Evolutionary conservation across 2,888 invertebrate species (phyloP), one percentile per base, ranked within the genome.

Genomic region (Drosophila neotestacea): DNA sequence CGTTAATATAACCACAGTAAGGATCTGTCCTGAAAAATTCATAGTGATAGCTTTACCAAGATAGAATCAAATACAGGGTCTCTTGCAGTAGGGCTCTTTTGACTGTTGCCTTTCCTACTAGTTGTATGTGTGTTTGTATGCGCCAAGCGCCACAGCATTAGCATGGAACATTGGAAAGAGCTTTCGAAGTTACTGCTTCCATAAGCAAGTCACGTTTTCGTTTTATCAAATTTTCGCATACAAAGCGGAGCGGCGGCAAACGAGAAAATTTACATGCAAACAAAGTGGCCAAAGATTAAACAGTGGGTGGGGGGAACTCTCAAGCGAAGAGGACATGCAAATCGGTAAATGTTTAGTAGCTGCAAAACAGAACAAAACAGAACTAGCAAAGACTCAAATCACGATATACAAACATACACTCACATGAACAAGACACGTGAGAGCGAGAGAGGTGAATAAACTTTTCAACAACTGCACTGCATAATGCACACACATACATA

Each of bases 191-290:
- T 22, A 22, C 10, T 67, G 50, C 59, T 78, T 88, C 67, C 58
- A 73, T 68, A 86, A 76, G 78, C 89, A 84, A 89, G 89, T 88
- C 88, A 89, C 88, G 88, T 88, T 89, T 88, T 80, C 56, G 84
- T 77, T 88, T 85, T 85, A 87, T 81, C 81, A 83, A 88, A 89
- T 88, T 88, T 84, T 88, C 78, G 76, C 78, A 87, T 83, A 75
- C 80, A 85, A 79, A 79, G 69, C 73, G 59, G 44, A 74, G 60
- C 66, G 55, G 73, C 55, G 47, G 63, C 48, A 48, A 63, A 55
- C 70, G 70, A 80, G 73, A 78, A 82, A 79, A 85, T 87, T 82
- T 85, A 82, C 82, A 85, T 84, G 79, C 77, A 81, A 78, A 80
- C 67, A 77, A 60, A 86, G 70, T 72, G 74, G 34, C 42, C 22